phyloP scores from a whole-genome alignment of 1,140 invertebrate species.

The Aphaenogaster ashmeadi region DNA sequence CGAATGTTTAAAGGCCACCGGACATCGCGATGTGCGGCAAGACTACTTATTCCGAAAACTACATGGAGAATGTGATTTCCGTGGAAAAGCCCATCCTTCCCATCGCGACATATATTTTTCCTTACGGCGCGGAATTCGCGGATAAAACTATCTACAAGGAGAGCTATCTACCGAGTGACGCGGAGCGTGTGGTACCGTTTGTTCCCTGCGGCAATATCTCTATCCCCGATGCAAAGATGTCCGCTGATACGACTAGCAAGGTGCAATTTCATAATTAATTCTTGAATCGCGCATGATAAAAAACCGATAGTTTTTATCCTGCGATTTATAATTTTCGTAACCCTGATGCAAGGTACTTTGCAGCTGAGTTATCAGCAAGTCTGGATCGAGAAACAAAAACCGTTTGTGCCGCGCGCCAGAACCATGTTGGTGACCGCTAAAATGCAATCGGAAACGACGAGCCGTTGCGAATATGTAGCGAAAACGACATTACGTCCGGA shows the following conservation, averaged over 20 bases:
- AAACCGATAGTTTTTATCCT: not conserved
- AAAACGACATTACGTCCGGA: slow-evolving; percentile 87
- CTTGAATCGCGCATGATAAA: not conserved
- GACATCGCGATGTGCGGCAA: slow-evolving; percentile 76
- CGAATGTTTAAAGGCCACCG: slow-evolving; percentile 75
- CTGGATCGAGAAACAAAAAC: slow-evolving; percentile 74
- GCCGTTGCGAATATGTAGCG: slow-evolving; percentile 90
- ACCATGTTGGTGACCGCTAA: slow-evolving; percentile 87
- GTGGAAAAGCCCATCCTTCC: slow-evolving; percentile 79
- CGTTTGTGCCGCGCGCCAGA: slow-evolving; percentile 77
- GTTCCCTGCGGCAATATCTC: slow-evolving; percentile 78
- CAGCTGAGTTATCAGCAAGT: slow-evolving; percentile 83
- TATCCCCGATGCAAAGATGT: slow-evolving; percentile 80
- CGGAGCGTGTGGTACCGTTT: slow-evolving; percentile 72
- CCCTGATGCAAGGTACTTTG: not conserved
- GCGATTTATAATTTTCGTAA: not conserved
- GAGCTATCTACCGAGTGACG: slow-evolving; percentile 74
- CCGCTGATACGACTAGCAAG: slow-evolving; percentile 82
- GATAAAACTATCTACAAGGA: slow-evolving; percentile 82
- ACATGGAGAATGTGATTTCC: slow-evolving; percentile 64
- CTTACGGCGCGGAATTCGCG: slow-evolving; percentile 74
- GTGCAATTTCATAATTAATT: slow-evolving; percentile 68
- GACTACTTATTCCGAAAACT: slow-evolving; percentile 83
- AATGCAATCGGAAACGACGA: slow-evolving; percentile 91
- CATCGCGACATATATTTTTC: slow-evolving; percentile 52